Conservation (phyloP, 2,113 vertebrate genomes). For the Neopipo cinnamomea region DNA sequence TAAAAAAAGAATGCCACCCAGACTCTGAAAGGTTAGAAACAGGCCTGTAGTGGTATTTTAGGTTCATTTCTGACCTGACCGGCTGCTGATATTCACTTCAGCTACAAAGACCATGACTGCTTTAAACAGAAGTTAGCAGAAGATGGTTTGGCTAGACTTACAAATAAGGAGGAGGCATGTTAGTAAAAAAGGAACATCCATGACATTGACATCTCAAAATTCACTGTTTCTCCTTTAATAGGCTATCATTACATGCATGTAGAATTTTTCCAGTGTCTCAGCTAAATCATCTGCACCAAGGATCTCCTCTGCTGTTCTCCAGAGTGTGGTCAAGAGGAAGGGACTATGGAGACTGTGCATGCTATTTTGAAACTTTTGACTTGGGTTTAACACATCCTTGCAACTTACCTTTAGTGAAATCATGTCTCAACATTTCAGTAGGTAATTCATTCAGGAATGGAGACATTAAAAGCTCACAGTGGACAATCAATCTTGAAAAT, state of each 20-base stretch:
- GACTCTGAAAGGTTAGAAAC: not conserved
- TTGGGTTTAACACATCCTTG: not conserved
- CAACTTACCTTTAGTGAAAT: not conserved
- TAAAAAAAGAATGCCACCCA: not conserved
- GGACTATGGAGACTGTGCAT: not conserved
- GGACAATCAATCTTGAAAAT: not conserved
- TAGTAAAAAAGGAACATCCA: not conserved
- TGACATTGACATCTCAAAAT: not conserved
- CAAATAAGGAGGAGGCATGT: not conserved
- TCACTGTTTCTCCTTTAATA: not conserved
- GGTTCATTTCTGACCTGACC: not conserved
- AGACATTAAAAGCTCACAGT: not conserved
- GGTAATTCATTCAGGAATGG: not conserved
- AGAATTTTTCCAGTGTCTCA: not conserved
- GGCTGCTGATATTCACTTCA: not conserved
- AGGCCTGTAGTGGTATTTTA: not conserved
- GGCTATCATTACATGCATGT: not conserved
- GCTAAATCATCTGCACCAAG: not conserved
- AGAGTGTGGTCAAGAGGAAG: not conserved
- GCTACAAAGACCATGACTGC: not conserved
- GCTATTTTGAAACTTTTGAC: not conserved
- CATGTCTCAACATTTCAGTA: not conserved
- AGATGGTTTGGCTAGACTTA: not conserved
- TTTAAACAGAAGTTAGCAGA: not conserved
- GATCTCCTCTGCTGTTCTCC: not conserved